Conservation (phyloP, 2,888 invertebrate species). For the Falcaria lacertinaria region DNA sequence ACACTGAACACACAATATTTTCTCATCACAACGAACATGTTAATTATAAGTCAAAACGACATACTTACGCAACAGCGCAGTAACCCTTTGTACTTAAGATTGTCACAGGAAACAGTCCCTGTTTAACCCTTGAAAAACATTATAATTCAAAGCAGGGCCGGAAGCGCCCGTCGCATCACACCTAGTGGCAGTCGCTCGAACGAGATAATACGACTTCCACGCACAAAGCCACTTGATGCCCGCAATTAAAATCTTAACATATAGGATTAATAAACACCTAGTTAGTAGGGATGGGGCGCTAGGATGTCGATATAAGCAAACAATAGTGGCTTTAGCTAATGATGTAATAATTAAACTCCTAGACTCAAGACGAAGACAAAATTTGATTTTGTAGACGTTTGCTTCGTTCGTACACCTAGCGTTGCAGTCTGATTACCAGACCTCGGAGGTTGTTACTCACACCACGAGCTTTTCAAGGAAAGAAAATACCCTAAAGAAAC, state of each 20-base stretch:
- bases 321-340: too few relatives aligned
- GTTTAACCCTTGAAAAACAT: neutral
- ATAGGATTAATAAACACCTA: slow-evolving; percentile 65
- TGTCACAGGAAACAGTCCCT: neutral
- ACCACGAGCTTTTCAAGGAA: too few relatives aligned
- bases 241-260: slow-evolving; percentile 77
- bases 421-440: too few relatives aligned
- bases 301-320: slow-evolving; percentile 19
- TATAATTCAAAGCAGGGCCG: neutral
- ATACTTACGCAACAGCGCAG: neutral
- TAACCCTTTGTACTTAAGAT: neutral
- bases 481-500: too few relatives aligned
- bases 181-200: slow-evolving; percentile 10
- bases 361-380: too few relatives aligned
- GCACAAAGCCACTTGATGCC: slow-evolving; percentile 65
- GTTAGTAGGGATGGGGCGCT: slow-evolving; percentile 35
- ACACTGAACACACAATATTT: too few relatives aligned
- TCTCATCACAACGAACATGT: too few relatives aligned
- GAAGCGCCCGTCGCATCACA: neutral
- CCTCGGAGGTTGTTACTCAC: too few relatives aligned
- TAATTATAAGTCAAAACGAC: too few relatives aligned
- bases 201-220: slow-evolving; percentile 39
- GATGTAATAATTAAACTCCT: too few relatives aligned
- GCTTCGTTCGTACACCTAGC: too few relatives aligned
- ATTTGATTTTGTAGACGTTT: too few relatives aligned